A percentile compares a stretch with the other conserved stretches of the same genome.
Evolutionary conservation across 2,113 vertebrate species (phyloP).

Genomic region (Phylloscopus trochilus): DNA sequence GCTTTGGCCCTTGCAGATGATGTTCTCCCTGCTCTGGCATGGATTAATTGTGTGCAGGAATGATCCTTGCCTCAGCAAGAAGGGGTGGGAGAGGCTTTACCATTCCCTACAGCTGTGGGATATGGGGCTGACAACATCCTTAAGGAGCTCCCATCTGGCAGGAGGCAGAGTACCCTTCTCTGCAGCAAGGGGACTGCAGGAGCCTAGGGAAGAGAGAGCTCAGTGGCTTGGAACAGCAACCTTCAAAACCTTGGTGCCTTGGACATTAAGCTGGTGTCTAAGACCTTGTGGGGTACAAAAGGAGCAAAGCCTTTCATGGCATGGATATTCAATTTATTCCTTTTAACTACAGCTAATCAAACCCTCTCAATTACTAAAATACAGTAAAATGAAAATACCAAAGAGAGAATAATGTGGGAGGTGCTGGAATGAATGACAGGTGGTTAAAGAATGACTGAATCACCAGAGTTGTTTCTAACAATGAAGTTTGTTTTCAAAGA

Average conservation of each 20-base stretch:
- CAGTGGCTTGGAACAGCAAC: not conserved
- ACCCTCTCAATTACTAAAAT: not conserved
- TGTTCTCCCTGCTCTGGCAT: not conserved
- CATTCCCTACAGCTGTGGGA: not conserved
- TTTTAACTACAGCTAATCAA: not conserved
- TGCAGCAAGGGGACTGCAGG: not conserved
- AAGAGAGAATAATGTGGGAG: not conserved
- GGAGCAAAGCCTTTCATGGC: not conserved
- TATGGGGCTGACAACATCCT: too few relatives aligned
- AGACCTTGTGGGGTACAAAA: not conserved
- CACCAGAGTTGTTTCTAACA: not conserved
- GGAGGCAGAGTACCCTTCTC: not conserved
- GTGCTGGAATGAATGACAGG: not conserved
- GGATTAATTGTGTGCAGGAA: not conserved
- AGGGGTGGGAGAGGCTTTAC: not conserved
- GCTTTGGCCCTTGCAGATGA: not conserved
- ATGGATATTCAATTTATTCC: not conserved
- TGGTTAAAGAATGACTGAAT: not conserved
- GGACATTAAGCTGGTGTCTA: not conserved
- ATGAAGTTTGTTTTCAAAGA: not conserved
- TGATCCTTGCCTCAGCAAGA: not conserved
- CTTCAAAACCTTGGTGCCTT: not conserved
- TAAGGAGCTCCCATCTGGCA: not conserved
- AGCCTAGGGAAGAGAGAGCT: not conserved
- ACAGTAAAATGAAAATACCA: not conserved